Conservation (phyloP, 1,140 invertebrate species). For the Aphidius ervi region DNA sequence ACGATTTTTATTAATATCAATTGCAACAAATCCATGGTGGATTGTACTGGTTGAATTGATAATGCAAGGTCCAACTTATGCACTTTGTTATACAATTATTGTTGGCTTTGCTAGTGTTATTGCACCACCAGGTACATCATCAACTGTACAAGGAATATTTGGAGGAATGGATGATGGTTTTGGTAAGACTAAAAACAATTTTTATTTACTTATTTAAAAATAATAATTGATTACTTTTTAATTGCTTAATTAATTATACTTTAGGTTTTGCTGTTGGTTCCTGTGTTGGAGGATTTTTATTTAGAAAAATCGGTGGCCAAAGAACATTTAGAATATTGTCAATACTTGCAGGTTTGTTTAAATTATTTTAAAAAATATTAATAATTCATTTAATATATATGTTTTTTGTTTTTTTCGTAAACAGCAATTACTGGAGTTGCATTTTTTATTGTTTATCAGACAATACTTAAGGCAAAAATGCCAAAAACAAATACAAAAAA, state of each 20-base stretch:
- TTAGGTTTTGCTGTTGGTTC: conserved; percentile 62
- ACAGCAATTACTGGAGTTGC: conserved; percentile 47
- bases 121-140: conserved; percentile 71
- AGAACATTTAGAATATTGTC: conserved; percentile 57
- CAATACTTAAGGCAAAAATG: conserved; percentile 43
- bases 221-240: not conserved
- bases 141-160: conserved; percentile 75
- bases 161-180: conserved; percentile 79
- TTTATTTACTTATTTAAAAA: conserved; percentile 4
- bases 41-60: conserved; percentile 65
- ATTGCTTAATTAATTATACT: conserved; percentile 12
- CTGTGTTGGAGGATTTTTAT: conserved; percentile 59
- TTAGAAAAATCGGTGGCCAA: conserved; percentile 56
- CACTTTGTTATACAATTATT: conserved; percentile 72
- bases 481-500: conserved; percentile 29
- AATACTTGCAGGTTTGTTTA: conserved; percentile 39
- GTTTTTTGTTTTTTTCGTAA: too few species aligned
- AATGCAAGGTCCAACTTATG: conserved; percentile 76
- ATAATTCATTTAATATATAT: too few species aligned
- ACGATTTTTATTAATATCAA: conserved; percentile 63
- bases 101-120: conserved; percentile 72
- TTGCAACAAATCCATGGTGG: conserved; percentile 71
- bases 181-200: conserved; percentile 51
- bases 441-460: conserved; percentile 52
- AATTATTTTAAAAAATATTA: too few species aligned